These are phyloP conservation scores for Cryptops parisi DNA, from an alignment of 2,888 invertebrate genomes.

Conservation along the genomic window DNA sequence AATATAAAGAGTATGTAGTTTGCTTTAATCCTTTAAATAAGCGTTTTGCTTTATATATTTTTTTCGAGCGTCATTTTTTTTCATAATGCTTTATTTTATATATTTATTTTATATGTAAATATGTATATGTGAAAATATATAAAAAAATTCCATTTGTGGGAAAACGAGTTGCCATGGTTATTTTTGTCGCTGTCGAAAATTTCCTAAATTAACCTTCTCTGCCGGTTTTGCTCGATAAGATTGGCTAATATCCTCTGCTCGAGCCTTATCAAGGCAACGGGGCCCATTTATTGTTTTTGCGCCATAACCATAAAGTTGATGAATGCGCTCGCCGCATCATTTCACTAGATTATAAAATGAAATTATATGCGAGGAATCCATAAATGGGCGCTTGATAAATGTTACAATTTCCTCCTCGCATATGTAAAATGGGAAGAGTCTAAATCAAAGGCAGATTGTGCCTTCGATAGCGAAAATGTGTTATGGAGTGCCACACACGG, in stretches of 20 bases:
- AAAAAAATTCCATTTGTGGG: too few relatives aligned
- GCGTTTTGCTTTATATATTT: too few relatives aligned
- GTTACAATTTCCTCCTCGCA: constrained; percentile 19
- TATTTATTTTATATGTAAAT: too few relatives aligned
- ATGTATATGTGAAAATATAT: too few relatives aligned
- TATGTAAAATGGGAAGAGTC: constrained; percentile 18
- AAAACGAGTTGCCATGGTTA: too few relatives aligned
- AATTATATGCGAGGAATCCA: constrained; percentile 19
- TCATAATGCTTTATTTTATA: too few relatives aligned
- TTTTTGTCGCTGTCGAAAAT: not conserved
- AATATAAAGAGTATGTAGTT: too few relatives aligned
- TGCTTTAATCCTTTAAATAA: too few relatives aligned
- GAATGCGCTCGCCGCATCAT: constrained; percentile 15
- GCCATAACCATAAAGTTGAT: constrained; percentile 15
- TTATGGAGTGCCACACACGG: too few relatives aligned
- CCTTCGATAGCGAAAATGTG: constrained; percentile 9
- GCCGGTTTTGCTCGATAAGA: constrained; percentile 6
- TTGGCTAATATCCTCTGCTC: constrained; percentile 13
- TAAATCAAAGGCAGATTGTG: constrained; percentile 18
- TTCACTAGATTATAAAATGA: constrained; percentile 19
- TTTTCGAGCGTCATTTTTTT: too few relatives aligned
- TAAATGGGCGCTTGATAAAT: constrained; percentile 18
- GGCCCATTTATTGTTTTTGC: constrained; percentile 17
- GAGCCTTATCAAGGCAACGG: constrained; percentile 7
- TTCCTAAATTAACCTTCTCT: constrained; percentile 10